A percentile compares a stretch with the other conserved stretches of the same genome.
Evolutionary conservation across 2,113 vertebrate genomes (phyloP).

Genomic region (Neoarius graeffei): DNA sequence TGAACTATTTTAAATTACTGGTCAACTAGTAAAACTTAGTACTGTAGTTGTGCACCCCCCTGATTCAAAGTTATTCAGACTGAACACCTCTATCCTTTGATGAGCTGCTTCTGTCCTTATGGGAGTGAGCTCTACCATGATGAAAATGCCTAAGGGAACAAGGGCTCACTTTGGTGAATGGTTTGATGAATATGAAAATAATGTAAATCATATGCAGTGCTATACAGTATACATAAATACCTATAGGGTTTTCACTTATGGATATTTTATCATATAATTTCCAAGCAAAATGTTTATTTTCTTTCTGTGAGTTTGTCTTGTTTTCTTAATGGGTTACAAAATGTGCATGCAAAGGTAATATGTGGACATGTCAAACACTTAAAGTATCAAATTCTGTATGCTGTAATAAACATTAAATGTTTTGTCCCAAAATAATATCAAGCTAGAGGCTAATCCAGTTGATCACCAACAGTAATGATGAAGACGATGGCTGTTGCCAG

Average conservation of each 20-base stretch:
- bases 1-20: not conserved
- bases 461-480: constrained; percentile 4
- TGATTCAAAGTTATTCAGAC: not conserved
- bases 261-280: not conserved
- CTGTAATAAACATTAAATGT: not conserved
- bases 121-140: not conserved
- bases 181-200: not conserved
- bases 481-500: not conserved
- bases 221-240: not conserved
- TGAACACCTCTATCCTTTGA: not conserved
- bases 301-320: not conserved
- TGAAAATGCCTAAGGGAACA: not conserved
- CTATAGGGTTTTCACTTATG: not conserved
- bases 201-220: not conserved
- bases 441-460: not conserved
- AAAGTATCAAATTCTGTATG: not conserved
- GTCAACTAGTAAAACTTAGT: not conserved
- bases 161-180: not conserved
- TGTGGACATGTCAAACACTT: not conserved
- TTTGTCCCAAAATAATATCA: not conserved
- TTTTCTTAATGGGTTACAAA: not conserved
- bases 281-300: not conserved
- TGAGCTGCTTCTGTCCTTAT: not conserved
- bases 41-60: not conserved
- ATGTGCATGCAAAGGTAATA: not conserved